Percentiles rank a stretch among this genome's conserved stretches.
phyloP scores from a whole-genome alignment of 1,140 invertebrate genomes.

The Temnothorax curvispinosus region DNA sequence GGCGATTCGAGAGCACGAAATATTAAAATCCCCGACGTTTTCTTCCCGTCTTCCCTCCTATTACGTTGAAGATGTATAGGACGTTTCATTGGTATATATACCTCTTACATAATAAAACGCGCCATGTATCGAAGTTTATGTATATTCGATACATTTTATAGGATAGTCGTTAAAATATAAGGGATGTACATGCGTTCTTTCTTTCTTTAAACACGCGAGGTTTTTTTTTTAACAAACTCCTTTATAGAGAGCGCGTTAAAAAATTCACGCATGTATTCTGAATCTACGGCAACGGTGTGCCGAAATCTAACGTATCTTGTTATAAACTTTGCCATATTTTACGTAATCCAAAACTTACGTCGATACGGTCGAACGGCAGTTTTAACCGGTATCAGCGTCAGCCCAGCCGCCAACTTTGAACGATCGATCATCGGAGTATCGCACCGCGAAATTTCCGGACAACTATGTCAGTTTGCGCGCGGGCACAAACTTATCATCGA shows the following conservation, averaged over 20 bases:
- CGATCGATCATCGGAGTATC: constrained; percentile 53
- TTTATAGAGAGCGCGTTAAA: background rate
- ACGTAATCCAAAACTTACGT: constrained; percentile 35
- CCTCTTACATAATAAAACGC: background rate
- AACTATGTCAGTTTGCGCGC: constrained; percentile 27
- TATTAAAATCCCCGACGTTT: constrained; percentile 38
- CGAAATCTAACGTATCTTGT: background rate
- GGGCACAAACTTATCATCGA: constrained; percentile 11
- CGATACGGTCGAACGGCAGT: constrained; percentile 23
- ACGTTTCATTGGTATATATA: background rate
- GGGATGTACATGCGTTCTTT: background rate
- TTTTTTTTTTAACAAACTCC: background rate
- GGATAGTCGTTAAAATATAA: background rate
- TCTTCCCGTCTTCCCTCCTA: background rate
- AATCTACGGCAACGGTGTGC: background rate
- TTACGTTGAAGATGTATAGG: background rate
- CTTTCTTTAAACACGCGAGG: background rate
- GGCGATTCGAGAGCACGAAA: constrained; percentile 48
- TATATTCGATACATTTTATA: background rate
- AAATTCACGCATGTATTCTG: background rate
- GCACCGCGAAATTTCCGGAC: constrained; percentile 18
- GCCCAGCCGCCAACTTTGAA: constrained; percentile 23
- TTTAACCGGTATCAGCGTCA: constrained; percentile 17
- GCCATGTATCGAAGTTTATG: background rate
- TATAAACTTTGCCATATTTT: background rate